Evolutionary conservation across 53 echinoderm and acorn worm species (phyloP).

Genomic region (Temnopleurus reevesii): DNA sequence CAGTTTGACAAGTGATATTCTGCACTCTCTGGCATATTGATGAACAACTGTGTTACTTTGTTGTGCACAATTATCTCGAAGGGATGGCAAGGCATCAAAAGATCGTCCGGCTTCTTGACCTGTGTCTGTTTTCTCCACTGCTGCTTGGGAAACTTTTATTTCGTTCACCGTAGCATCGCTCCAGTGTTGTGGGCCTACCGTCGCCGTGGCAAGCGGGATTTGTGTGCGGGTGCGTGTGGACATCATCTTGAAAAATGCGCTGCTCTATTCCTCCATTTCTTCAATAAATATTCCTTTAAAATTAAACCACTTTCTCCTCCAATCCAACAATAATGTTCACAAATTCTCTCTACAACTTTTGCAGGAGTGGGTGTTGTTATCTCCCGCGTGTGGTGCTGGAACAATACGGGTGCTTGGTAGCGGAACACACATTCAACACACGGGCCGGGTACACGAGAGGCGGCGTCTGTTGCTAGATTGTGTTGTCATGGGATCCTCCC

Average conservation of each 20-base stretch:
- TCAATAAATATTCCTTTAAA: background rate
- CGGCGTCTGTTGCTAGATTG: slow-evolving; percentile 52
- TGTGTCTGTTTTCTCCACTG: slow-evolving; percentile 86
- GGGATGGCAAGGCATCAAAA: slow-evolving; percentile 90
- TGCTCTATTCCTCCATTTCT: slow-evolving; percentile 6
- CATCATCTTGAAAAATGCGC: slow-evolving; percentile 73
- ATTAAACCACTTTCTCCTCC: background rate
- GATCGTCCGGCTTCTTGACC: slow-evolving; percentile 90
- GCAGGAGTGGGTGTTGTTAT: slow-evolving; percentile 49
- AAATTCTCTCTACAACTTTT: background rate
- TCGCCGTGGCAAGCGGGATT: slow-evolving; percentile 92
- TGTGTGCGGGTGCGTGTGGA: slow-evolving; percentile 79
- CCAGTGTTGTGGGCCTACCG: slow-evolving; percentile 92
- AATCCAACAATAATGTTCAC: background rate
- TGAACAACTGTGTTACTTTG: slow-evolving; percentile 97
- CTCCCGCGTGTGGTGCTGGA: slow-evolving; percentile 51
- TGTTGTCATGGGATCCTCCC: slow-evolving; percentile 58
- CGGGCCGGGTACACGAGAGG: background rate
- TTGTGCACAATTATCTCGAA: slow-evolving; percentile 97
- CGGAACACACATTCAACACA: slow-evolving; percentile 26
- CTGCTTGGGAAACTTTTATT: slow-evolving; percentile 92
- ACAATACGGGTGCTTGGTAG: slow-evolving; percentile 40
- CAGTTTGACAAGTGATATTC: slow-evolving; percentile 86
- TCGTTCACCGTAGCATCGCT: slow-evolving; percentile 91
- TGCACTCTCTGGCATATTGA: slow-evolving; percentile 90